Evolutionary conservation across 2,888 invertebrate genomes (phyloP), one percentile per base, ranked within the genome.

Genomic region (Azorinus chamasolen): DNA sequence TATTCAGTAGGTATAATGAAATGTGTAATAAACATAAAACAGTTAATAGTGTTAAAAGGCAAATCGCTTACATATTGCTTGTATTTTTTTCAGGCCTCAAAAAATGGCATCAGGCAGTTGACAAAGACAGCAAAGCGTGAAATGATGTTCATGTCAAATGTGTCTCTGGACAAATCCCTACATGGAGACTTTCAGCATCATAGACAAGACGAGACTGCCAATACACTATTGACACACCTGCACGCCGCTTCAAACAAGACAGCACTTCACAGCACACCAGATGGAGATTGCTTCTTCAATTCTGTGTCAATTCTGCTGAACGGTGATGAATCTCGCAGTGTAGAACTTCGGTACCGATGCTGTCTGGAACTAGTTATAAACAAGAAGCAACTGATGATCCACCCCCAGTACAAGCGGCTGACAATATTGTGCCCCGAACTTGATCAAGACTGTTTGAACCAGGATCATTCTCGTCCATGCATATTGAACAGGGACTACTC

Each of bases 281-380:
- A 72, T n/a, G 64, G 72, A 6, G 72, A 73, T 55, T 65, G 72
- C 51, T 27, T 68, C 3, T 68, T 73, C 43, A 73, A 68, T 51
- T 43, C 62, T 0, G 51, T 73, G 0, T 73, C 73, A 14, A 73
- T 51, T 1, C 53, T 55, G 12, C 37, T 73, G 0, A 27, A 25
- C 2, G 73, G 62, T 5, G 39, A 73, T 27, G 73, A 66, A 48
- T 54, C 54, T 0, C 50, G 48, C 16, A 61, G 73, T 32, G 45
- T 62, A 16, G 73, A 62, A 59, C 20, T 73, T 3, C 37, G 68
- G 25, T 66, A 62, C n/a, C 32, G 62, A 10, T 66, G 73, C 51
- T 66, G 66, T 14, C 18, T 73, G 5, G 55, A 73, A 32, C 54
- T 62, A 57, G 51, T 50, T 5, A 51, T 16, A n/a, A 74, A 63